Base-by-base conservation (phyloP, 2,888 invertebrate species). In the Napeogenes sylphis region DNA sequence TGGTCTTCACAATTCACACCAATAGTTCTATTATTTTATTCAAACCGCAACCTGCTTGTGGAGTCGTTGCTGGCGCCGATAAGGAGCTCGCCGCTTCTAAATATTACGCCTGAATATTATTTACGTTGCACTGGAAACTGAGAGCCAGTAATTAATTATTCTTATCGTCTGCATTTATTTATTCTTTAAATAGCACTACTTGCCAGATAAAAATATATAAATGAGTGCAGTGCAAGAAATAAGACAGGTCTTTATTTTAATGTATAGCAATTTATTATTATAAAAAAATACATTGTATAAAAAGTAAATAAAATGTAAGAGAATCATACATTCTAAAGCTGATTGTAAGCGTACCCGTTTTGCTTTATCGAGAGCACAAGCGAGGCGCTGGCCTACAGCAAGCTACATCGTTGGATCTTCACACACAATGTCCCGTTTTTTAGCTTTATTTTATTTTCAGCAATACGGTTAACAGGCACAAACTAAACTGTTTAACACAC, bases 401-500 rank as follows among this genome's bases (percentile, higher is more conserved):
- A 60, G 63, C 65, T 64, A 65, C 65, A 62, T 64, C 57, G 61
- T 42, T 65, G 61, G n/a, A 64, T 63, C 59, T 59, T 60, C 62
- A 62, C 56, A 62, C 56, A 61, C 61, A 62, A 67, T 63, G 70
- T 66, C 73, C 75, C 70, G 72, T 76, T 78, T 78, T 73, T 70
- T 72, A 70, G 69, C 76, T 47, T 77, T 76, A 72, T 82, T 82
- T 79, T 78, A 72, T 78, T 83, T 82, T 79, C 75, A 74, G 74
- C 74, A 73, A 70, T 75, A 70, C 70, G 72, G 77, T 79, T 74
- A 77, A 82, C 78, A 78, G 82, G 78, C 77, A 82, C 80, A 77
- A 79, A 81, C 80, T 83, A 82, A 85, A 83, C 82, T 82, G 79
- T 83, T 84, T 84, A 82, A 80, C 85, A 86, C 82, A 86, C 86